These are phyloP conservation scores for Lepidurus arcticus DNA, from an alignment of 1,140 invertebrate species.

Conservation along the genomic window DNA sequence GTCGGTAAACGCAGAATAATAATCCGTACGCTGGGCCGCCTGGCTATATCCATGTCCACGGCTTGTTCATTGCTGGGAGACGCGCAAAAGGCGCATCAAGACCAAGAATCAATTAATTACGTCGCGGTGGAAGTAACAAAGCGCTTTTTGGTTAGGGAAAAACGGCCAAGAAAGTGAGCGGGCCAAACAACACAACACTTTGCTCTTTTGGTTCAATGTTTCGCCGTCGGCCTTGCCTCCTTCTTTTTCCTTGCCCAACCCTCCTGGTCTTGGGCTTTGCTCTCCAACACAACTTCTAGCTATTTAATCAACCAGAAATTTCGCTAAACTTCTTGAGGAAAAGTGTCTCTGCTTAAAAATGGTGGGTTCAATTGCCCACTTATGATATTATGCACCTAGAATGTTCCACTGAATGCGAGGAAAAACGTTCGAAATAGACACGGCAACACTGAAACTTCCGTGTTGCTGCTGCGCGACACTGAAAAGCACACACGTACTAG, in stretches of 20 bases:
- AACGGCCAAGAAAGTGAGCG: neutral
- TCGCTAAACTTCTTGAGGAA: neutral
- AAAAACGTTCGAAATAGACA: too few relatives aligned
- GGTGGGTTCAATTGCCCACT: too few relatives aligned
- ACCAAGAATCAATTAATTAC: too few relatives aligned
- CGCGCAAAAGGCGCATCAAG: neutral
- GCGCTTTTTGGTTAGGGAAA: too few relatives aligned
- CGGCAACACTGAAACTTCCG: conserved; percentile 3
- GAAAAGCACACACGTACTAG: neutral
- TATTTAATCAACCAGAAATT: neutral
- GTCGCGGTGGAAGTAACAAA: too few relatives aligned
- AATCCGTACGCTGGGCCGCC: neutral
- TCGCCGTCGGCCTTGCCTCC: neutral
- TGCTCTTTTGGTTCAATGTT: neutral
- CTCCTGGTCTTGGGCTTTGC: neutral
- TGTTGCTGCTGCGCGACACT: neutral
- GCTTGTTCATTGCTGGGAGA: neutral
- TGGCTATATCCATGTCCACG: neutral
- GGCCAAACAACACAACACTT: neutral
- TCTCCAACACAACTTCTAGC: neutral
- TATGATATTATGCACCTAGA: too few relatives aligned
- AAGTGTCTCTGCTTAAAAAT: too few relatives aligned
- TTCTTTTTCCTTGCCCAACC: neutral
- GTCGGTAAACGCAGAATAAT: neutral
- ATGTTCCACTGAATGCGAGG: too few relatives aligned